phyloP scores from a whole-genome alignment of 1,140 invertebrate genomes.

The Zaprionus capensis region DNA sequence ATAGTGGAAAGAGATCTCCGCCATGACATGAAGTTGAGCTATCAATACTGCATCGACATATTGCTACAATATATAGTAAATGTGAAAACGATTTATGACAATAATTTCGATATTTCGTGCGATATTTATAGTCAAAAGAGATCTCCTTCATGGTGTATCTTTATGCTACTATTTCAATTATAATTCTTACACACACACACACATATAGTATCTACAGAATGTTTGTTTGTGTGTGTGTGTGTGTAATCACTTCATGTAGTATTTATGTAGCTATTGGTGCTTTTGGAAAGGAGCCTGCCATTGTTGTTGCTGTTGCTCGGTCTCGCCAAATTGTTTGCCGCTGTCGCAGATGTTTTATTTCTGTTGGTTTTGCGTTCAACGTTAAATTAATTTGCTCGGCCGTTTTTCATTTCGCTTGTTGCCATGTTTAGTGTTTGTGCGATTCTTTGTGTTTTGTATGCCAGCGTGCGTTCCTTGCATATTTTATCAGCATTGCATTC shows the following conservation, averaged over 20 bases:
- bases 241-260: conserved; percentile 1
- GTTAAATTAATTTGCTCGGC: conserved; percentile 79
- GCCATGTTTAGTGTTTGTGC: conserved; percentile 67
- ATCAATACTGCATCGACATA: no score
- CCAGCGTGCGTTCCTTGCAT: conserved; percentile 72
- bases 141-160: background rate
- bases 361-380: conserved; percentile 66
- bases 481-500: conserved; percentile 79
- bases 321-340: conserved; percentile 26
- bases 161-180: conserved; percentile 16
- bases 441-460: conserved; percentile 34
- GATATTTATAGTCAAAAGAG: background rate
- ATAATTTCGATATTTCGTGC: background rate
- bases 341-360: conserved; percentile 56
- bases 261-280: conserved; percentile 3
- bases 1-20: background rate
- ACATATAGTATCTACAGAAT: background rate
- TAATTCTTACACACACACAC: background rate
- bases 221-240: background rate
- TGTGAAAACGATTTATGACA: no score
- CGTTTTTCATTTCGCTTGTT: conserved; percentile 78
- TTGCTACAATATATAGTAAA: no score
- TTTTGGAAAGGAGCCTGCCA: conserved; percentile 2
- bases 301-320: conserved; percentile 24
- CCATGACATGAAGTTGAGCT: background rate